Evolutionary conservation across 1,140 invertebrate species (phyloP).

Genomic region (Myzus persicae): DNA sequence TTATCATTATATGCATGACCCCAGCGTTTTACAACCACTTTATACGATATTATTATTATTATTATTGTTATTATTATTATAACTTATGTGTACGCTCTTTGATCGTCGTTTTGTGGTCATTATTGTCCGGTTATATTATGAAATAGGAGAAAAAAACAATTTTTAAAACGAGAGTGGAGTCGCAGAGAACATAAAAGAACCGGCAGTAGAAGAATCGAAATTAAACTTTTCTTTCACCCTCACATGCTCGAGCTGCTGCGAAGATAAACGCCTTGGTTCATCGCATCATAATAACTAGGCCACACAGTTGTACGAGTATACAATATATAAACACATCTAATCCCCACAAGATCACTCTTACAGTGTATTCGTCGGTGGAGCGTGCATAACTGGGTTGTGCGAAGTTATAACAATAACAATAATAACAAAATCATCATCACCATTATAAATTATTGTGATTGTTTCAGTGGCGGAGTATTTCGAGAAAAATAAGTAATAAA

Average conservation of each 20-base stretch:
- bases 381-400: not conserved
- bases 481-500: not conserved
- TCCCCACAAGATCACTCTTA: not conserved
- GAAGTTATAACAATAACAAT: not conserved
- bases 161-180: not conserved
- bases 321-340: not conserved
- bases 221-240: not conserved
- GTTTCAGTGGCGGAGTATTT: not conserved
- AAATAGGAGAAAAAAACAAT: not conserved
- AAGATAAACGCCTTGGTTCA: not conserved
- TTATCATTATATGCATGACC: not conserved
- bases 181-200: not conserved
- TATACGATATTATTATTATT: not conserved
- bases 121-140: not conserved
- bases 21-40: not conserved
- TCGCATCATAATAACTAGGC: not conserved
- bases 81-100: not conserved
- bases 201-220: not conserved
- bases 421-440: not conserved
- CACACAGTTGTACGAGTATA: not conserved
- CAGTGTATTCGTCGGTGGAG: no score
- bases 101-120: not conserved
- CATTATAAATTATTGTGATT: not conserved
- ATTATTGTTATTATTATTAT: not conserved
- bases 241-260: not conserved